Conservation (phyloP, 2,113 vertebrate species). For the Cyprinodon brontotheroides region DNA sequence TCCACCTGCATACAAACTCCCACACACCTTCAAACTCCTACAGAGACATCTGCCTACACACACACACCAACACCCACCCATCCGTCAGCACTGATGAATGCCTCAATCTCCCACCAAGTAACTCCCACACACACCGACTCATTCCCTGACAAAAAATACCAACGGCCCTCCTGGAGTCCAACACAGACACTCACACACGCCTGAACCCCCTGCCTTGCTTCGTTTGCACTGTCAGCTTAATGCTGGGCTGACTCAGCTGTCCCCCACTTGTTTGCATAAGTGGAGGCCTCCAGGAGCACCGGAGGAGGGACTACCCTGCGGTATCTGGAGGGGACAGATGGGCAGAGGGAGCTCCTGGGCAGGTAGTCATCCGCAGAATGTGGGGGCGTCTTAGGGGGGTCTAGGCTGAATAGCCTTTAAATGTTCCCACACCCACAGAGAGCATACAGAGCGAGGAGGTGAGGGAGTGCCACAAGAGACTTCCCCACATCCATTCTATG, state of each 20-base stretch:
- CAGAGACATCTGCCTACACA: conserved; percentile 34
- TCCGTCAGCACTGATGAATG: conserved; percentile 58
- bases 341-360: conserved; percentile 74
- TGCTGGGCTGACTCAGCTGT: conserved; percentile 65
- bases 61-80: conserved; percentile 52
- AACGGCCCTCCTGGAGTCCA: conserved; percentile 36
- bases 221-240: conserved; percentile 65
- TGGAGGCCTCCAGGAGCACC: conserved; percentile 16
- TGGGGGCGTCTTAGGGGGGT: conserved; percentile 64
- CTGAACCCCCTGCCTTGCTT: conserved; percentile 48
- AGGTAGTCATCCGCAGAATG: conserved; percentile 83
- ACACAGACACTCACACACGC: conserved; percentile 38
- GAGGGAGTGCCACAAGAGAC: conserved; percentile 69
- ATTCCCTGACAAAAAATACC: conserved; percentile 40
- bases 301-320: conserved; percentile 22
- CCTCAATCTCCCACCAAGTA: conserved; percentile 47
- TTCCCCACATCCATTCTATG: conserved; percentile 55
- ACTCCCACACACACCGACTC: conserved; percentile 58
- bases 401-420: conserved; percentile 72
- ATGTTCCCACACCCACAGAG: conserved; percentile 71
- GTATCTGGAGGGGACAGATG: conserved; percentile 74
- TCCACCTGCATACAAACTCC: conserved; percentile 38
- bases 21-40: conserved; percentile 45
- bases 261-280: conserved; percentile 14
- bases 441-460: conserved; percentile 58